Percentiles rank a stretch among this genome's conserved stretches.
phyloP scores from a whole-genome alignment of 2,888 invertebrate species.

The Cabera pusaria region DNA sequence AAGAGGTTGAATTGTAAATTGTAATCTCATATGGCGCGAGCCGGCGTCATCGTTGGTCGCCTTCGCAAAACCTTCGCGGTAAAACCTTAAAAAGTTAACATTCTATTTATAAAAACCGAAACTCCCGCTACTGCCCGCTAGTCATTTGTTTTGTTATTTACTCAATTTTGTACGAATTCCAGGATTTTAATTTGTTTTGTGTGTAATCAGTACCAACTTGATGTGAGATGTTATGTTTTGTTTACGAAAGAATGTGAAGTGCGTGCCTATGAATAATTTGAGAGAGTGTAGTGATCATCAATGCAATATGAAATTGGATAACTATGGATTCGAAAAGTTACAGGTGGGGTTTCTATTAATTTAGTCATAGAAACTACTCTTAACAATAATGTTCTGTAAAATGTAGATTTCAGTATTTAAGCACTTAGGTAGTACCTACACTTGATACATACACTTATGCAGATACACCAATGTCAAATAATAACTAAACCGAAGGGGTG shows the following conservation, averaged over 20 bases:
- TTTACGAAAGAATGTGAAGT: slow-evolving; percentile 15
- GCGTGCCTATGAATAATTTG: slow-evolving; percentile 35
- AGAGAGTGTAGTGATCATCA: slow-evolving; percentile 19
- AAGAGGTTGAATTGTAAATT: slow-evolving; percentile 9
- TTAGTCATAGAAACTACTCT: too few relatives aligned
- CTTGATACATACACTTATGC: too few relatives aligned
- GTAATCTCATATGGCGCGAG: slow-evolving; percentile 65
- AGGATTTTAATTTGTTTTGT: background rate
- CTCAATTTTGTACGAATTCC: too few relatives aligned
- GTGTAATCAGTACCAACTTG: too few relatives aligned
- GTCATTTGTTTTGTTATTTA: slow-evolving; percentile 6
- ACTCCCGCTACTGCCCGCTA: slow-evolving; percentile 1
- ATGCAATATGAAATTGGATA: slow-evolving; percentile 73
- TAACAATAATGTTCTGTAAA: too few relatives aligned
- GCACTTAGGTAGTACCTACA: too few relatives aligned
- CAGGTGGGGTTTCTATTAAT: too few relatives aligned
- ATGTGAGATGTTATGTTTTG: background rate
- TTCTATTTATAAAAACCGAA: slow-evolving; percentile 15
- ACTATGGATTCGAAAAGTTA: slow-evolving; percentile 75
- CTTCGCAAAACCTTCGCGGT: slow-evolving; percentile 52
- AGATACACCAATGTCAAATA: too few relatives aligned
- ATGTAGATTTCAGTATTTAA: too few relatives aligned
- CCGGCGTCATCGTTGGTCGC: slow-evolving; percentile 67
- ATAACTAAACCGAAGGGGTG: too few relatives aligned
- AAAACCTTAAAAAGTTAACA: slow-evolving; percentile 26